Evolutionary conservation across 2,888 invertebrate species (phyloP).

Genomic region (Phortica magna): DNA sequence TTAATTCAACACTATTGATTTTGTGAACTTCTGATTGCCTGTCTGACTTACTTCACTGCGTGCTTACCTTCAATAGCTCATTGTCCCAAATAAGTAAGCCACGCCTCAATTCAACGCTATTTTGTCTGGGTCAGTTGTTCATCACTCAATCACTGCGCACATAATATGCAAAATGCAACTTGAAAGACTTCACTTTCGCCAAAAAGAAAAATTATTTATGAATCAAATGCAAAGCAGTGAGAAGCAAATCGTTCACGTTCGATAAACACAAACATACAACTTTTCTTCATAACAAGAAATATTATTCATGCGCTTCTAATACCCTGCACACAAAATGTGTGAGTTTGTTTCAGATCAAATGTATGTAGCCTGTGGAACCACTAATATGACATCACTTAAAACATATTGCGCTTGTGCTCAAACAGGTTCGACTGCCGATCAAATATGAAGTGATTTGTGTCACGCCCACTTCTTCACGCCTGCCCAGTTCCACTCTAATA

Average conservation of each 20-base stretch:
- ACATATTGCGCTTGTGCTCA: no score
- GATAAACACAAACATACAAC: constrained; percentile 5
- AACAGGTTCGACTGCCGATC: no score
- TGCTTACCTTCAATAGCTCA: neutral
- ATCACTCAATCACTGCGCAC: neutral
- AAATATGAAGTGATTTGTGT: no score
- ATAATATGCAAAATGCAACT: neutral
- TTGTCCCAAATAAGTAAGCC: neutral
- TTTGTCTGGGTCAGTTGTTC: neutral
- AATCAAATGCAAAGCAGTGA: constrained; percentile 7
- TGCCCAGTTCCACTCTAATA: no score
- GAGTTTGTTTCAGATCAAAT: neutral
- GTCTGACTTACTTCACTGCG: no score
- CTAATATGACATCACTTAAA: no score
- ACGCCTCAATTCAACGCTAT: neutral
- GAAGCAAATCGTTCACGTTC: neutral
- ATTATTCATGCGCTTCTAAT: no score
- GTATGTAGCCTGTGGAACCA: no score
- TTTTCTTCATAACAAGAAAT: no score
- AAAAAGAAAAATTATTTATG: neutral
- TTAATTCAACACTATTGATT: no score
- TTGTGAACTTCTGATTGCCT: no score
- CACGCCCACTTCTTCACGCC: no score
- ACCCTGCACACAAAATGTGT: neutral
- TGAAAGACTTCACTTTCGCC: neutral